phyloP scores from a whole-genome alignment of 2,797 vertebrate genomes.

The Malurus leucopterus region DNA sequence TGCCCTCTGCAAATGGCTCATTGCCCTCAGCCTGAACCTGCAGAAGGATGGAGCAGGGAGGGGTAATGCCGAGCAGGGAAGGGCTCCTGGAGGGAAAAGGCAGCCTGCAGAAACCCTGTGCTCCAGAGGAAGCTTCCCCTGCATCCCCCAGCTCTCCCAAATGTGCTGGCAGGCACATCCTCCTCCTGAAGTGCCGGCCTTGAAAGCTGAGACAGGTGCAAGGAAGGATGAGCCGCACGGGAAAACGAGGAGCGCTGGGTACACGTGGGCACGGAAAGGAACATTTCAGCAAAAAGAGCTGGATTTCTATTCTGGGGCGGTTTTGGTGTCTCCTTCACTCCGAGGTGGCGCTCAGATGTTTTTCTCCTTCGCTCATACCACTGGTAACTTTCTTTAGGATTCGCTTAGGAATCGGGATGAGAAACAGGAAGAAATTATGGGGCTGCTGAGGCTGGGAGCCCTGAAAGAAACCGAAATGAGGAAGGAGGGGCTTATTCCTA shows the following conservation, averaged over 20 bases:
- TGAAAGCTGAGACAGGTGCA: constrained; percentile 55
- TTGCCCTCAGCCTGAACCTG: constrained; percentile 29
- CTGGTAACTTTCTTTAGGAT: neutral
- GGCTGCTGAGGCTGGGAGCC: neutral
- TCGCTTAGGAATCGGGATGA: neutral
- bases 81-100: neutral
- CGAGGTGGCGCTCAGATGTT: neutral
- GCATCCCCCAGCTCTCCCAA: neutral
- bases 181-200: neutral
- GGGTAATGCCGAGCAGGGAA: neutral
- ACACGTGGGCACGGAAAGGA: neutral
- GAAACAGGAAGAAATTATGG: neutral
- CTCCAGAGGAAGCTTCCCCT: neutral
- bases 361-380: neutral
- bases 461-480: neutral
- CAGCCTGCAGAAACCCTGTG: neutral
- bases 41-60: neutral
- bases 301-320: constrained; percentile 22
- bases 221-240: constrained; percentile 26
- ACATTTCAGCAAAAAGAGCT: neutral
- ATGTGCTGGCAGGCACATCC: constrained; percentile 27
- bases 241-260: constrained; percentile 6
- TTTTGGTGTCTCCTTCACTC: constrained; percentile 7
- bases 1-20: neutral
- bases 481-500: neutral